A percentile compares a stretch with the other conserved stretches of the same genome.
phyloP scores from a whole-genome alignment of 2,797 vertebrate genomes.

The Agapornis canus region DNA sequence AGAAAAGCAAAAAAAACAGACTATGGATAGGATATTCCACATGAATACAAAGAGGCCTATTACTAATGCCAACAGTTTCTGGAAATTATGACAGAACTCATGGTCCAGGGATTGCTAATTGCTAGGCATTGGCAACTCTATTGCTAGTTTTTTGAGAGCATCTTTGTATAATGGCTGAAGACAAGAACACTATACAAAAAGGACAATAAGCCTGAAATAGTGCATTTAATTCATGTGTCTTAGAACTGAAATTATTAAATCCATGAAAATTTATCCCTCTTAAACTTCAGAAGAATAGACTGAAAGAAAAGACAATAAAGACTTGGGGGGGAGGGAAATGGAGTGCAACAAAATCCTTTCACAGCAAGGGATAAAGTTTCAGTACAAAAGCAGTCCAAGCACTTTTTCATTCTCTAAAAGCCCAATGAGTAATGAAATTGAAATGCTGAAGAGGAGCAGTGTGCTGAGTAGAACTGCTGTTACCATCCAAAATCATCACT shows the following conservation, averaged over 20 bases:
- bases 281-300: not conserved
- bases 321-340: not conserved
- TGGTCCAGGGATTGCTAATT: conserved; percentile 40
- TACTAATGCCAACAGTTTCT: not conserved
- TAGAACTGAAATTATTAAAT: not conserved
- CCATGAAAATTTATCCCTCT: conserved; percentile 19
- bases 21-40: not conserved
- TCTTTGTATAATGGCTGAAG: conserved; percentile 1
- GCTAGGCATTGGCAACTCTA: not conserved
- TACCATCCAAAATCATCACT: not conserved
- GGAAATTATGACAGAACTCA: not conserved
- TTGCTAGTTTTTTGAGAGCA: not conserved
- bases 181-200: not conserved
- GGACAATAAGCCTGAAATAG: not conserved
- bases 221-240: not conserved
- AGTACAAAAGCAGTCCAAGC: conserved; percentile 5
- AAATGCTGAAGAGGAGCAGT: not conserved
- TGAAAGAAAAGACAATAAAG: not conserved
- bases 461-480: not conserved
- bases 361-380: not conserved
- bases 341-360: not conserved
- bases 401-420: not conserved
- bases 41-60: not conserved
- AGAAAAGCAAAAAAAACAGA: not conserved
- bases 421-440: not conserved